Base-by-base conservation (phyloP, 2,797 vertebrate species). In the Xenops minutus region DNA sequence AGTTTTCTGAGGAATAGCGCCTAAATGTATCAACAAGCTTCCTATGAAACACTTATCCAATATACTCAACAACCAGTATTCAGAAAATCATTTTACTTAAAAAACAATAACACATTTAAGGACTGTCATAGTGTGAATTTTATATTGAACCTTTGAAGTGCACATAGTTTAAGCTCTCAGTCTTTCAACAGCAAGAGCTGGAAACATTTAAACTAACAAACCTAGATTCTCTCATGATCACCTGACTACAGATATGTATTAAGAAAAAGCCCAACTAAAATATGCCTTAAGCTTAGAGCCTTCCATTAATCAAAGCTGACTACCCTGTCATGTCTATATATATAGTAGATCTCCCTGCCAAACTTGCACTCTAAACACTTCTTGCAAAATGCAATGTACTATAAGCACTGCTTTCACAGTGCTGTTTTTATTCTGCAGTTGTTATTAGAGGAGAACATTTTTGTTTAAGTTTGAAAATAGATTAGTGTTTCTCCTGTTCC, bases 401-500 rank as follows among this genome's bases (percentile, higher is more conserved):
- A 34, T 75, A 92, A 94, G 79, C 89, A 92, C 2, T 9, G 48
- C 71, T 23, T 12, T 73, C 36, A 32, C 41, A 37, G 74, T 27
- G 64, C 83, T 94, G 87, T 82, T 94, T 96, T 56, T 93, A 83
- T 64, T 96, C 89, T 91, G 11, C 22, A 12, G 44, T 91, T 94
- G 86, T 93, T 95, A 85, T 92, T 95, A 77, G 46, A 88, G 19
- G 15, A 89, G 77, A 94, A 82, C 3, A 29, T 61, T 74, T 93
- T 74, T 89, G 89, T 94, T 95, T 88, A 95, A 92, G 13, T 77
- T 73, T 64, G 56, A 80, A 89, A 96, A 82, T 92, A 91, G 85
- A 95, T 93, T 87, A 87, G 10, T 32, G 52, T 54, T 94, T 87
- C 86, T 77, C 9, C 36, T 77, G 15, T 68, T 85, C 78, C 7